Base-by-base conservation (phyloP, 2,113 vertebrate species). In the Haplochromis vanheusdeni region DNA sequence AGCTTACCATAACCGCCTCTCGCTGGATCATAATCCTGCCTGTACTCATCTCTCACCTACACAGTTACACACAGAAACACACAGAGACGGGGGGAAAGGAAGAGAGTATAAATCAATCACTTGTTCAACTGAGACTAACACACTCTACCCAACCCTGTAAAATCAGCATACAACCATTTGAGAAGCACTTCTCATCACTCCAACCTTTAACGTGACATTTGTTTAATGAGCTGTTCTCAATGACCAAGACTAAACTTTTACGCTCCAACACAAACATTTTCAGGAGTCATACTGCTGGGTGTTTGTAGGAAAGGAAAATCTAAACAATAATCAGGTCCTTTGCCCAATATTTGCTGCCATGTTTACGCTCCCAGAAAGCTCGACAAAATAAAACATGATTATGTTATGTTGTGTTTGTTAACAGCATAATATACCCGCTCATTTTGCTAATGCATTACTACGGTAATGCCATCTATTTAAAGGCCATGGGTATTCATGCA, bases 1-100 rank as follows among this genome's bases (percentile, higher is more conserved):
- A 97, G 85, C 86, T 98, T 97, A 28, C 97, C 97, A 42, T 97
- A 98, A 84, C 97, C 97, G 1, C 97, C 97, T 95, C 97, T 95
- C 28, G 97, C 97, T 19, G 97, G 97, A 79, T 97, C 97, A 19
- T 97, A 97, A 89, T 97, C 97, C 62, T 96, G 94, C 45, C 97
- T 95, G 94, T 97, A 97, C 86, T 97, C 97, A 85, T 97, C 97
- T 92, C 97, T 96, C 77, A 97, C 97, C 97, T 97, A 62, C 37
- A 65, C 33, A 84, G 62, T 1, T 0, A 65, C 60, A 70, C n/a
- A 70, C 5, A 42, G 37, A 45, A 0, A 37, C 37, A 45, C 13
- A 73, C 14, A 45, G 21, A 45, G 21, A 5, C 13, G 7, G 35
- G 35, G 62, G 35, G 7, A 4, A 70, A 62, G 28, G 9, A 62